Percentiles rank a stretch among this genome's conserved stretches.
phyloP scores from a whole-genome alignment of 92 coral and sea anemone species.

The Hydrozoanthus gracilis region DNA sequence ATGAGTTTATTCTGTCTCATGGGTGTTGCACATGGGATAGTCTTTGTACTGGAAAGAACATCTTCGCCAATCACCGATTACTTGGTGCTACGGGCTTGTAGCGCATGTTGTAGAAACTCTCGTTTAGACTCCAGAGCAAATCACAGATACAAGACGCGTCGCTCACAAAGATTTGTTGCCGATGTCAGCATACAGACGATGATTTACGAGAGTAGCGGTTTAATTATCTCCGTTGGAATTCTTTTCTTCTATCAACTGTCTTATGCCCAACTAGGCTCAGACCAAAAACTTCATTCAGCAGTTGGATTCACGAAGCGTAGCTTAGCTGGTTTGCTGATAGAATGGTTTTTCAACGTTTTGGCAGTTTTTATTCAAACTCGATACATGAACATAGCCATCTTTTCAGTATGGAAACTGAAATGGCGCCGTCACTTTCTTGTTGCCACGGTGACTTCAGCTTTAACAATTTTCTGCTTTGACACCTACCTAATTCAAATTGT shows the following conservation, averaged over 20 bases:
- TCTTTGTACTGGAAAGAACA: too few species aligned
- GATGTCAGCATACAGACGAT: neutral
- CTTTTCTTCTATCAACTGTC: neutral
- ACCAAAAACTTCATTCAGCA: neutral
- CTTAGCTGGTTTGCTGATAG: neutral
- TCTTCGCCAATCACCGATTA: too few species aligned
- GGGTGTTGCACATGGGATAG: too few species aligned
- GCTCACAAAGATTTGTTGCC: neutral
- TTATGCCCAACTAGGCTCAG: neutral
- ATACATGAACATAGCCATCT: neutral
- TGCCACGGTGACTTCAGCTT: neutral
- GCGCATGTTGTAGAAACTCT: neutral
- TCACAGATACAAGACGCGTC: neutral
- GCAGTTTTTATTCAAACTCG: neutral
- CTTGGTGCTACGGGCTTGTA: neutral
- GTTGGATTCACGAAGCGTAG: neutral
- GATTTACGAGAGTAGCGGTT: too few species aligned
- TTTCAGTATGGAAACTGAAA: too few species aligned
- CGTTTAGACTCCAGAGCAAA: neutral
- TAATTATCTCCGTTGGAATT: too few species aligned
- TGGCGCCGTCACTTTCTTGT: neutral
- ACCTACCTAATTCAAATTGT: neutral
- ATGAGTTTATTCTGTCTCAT: too few species aligned
- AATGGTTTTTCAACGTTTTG: neutral
- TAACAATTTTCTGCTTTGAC: neutral